These are phyloP conservation scores for Pseudorhiza aurosa DNA, from an alignment of 30 jellyfish, hydroid and myxozoan species.

Conservation along the genomic window DNA sequence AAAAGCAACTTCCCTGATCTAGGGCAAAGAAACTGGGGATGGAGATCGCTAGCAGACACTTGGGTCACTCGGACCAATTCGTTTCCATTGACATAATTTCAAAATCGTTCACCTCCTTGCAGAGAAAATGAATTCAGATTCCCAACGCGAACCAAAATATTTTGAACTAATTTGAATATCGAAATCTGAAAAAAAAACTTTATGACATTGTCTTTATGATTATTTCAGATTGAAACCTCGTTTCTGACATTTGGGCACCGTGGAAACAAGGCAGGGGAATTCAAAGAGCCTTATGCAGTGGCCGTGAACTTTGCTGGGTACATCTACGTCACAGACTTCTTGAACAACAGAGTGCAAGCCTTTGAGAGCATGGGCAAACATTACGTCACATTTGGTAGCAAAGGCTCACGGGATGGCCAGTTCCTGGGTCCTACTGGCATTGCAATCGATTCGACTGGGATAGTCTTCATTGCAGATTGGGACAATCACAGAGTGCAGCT, in stretches of 20 bases:
- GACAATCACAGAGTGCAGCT: slow-evolving; percentile 93
- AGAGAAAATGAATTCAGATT: too few relatives aligned
- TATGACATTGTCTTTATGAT: too few relatives aligned
- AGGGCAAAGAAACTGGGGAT: too few relatives aligned
- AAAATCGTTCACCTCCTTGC: too few relatives aligned
- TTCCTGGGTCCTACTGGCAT: slow-evolving; percentile 94
- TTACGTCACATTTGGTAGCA: slow-evolving; percentile 78
- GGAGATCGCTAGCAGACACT: too few relatives aligned
- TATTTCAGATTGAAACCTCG: slow-evolving; percentile 69
- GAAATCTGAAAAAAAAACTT: too few relatives aligned
- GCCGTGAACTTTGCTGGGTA: slow-evolving; percentile 79
- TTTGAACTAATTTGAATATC: too few relatives aligned
- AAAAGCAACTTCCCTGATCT: too few relatives aligned
- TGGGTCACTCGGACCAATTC: too few relatives aligned
- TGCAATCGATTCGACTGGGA: slow-evolving; percentile 88
- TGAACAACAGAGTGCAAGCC: slow-evolving; percentile 89
- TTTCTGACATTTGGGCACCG: slow-evolving; percentile 79
- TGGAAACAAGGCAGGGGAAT: slow-evolving; percentile 81
- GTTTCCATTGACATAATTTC: too few relatives aligned
- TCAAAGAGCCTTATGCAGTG: slow-evolving; percentile 91
- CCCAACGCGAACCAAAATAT: too few relatives aligned
- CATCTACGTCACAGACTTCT: slow-evolving; percentile 88
- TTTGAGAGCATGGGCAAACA: slow-evolving; percentile 80
- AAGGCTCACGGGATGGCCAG: slow-evolving; percentile 93
- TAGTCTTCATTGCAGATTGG: slow-evolving; percentile 88